A percentile compares a stretch with the other conserved stretches of the same genome.
These are phyloP conservation scores for Syncerus caffer DNA, from an alignment of 2,797 vertebrate species.

Conservation along the genomic window DNA sequence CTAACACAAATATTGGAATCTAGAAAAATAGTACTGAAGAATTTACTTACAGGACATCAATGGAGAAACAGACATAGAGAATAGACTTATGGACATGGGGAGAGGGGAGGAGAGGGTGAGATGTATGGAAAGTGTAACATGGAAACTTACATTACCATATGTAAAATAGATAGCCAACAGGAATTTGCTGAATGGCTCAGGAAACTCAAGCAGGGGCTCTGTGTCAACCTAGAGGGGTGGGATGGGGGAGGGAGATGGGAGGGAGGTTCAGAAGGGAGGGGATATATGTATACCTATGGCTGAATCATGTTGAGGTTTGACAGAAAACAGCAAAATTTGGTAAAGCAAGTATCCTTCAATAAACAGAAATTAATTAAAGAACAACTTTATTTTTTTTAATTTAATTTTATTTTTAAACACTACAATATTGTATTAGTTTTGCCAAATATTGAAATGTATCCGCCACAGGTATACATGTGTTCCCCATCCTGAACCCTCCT, in stretches of 20 bases:
- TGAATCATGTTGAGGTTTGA: background rate
- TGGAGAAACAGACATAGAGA: background rate
- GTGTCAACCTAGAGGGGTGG: background rate
- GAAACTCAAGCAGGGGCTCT: background rate
- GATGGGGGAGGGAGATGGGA: background rate
- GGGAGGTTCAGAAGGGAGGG: background rate
- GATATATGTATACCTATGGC: background rate
- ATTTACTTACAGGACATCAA: background rate
- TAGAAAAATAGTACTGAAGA: background rate
- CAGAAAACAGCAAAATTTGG: background rate
- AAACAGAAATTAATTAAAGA: background rate
- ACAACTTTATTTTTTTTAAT: too few species aligned
- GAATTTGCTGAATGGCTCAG: background rate
- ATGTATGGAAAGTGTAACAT: background rate
- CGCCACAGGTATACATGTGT: too few species aligned
- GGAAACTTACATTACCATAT: background rate
- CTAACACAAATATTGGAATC: background rate
- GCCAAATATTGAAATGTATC: too few species aligned
- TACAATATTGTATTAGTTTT: too few species aligned
- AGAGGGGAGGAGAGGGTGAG: background rate
- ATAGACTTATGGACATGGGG: background rate
- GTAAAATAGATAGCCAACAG: background rate
- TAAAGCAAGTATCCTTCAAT: background rate
- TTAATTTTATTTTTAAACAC: too few species aligned
- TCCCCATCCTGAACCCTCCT: too few species aligned